Evolutionary conservation across 2,797 vertebrate genomes (phyloP).

Genomic region (Pantherophis vulpinus): DNA sequence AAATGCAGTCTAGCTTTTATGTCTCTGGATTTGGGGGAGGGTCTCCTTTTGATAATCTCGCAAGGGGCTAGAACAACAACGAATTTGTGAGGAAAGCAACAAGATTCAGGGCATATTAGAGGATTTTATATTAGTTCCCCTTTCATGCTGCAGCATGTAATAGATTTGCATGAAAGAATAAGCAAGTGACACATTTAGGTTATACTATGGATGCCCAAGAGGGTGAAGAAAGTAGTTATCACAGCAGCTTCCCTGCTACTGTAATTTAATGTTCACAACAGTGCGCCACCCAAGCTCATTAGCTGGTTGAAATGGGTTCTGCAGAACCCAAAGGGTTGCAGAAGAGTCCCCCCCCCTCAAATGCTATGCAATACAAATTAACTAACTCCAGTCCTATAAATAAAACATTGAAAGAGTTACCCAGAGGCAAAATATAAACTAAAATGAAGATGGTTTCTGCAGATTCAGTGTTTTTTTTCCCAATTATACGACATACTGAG

Average conservation of each 20-base stretch:
- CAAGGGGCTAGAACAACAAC: not conserved
- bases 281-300: slow-evolving; percentile 30
- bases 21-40: not conserved
- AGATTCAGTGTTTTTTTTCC: slow-evolving; percentile 39
- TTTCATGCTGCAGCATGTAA: slow-evolving; percentile 36
- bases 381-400: slow-evolving; percentile 45
- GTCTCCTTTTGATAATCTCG: not conserved
- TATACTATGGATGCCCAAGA: not conserved
- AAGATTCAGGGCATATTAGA: not conserved
- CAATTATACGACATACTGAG: slow-evolving; percentile 43
- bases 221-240: slow-evolving; percentile 24
- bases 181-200: slow-evolving; percentile 50
- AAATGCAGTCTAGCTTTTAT: not conserved
- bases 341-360: slow-evolving; percentile 12
- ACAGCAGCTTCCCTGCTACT: not conserved
- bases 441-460: slow-evolving; percentile 46
- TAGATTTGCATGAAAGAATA: slow-evolving; percentile 38
- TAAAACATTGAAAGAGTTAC: slow-evolving; percentile 47
- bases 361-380: slow-evolving; percentile 52
- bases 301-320: slow-evolving; percentile 35
- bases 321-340: slow-evolving; percentile 27
- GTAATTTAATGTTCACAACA: slow-evolving; percentile 19
- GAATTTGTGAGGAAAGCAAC: slow-evolving; percentile 11
- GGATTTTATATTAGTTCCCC: not conserved
- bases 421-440: slow-evolving; percentile 33